phyloP scores from a whole-genome alignment of 2,888 invertebrate species.

The Argyra leucocephala region DNA sequence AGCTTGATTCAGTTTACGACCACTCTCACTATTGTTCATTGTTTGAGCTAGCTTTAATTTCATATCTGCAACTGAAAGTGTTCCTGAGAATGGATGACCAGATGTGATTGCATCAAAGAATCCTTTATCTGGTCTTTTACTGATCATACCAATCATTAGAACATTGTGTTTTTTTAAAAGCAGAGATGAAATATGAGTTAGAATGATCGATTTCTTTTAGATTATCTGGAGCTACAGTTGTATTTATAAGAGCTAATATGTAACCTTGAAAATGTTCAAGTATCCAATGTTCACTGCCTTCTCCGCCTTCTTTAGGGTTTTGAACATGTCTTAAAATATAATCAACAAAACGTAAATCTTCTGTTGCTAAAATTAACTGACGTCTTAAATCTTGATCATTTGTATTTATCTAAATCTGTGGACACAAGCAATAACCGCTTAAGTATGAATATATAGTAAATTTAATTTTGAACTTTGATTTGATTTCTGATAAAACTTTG shows the following conservation, averaged over 20 bases:
- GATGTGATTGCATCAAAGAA: constrained; percentile 62
- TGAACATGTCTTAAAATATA: constrained; percentile 73
- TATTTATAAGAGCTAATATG: constrained; percentile 68
- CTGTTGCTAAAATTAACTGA: constrained; percentile 81
- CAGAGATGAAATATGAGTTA: constrained; percentile 70
- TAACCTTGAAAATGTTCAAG: constrained; percentile 86
- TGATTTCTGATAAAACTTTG: too few species aligned
- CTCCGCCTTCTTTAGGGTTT: constrained; percentile 58
- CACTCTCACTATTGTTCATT: constrained; percentile 89
- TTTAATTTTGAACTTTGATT: too few species aligned
- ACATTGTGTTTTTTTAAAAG: constrained; percentile 81
- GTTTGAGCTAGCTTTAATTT: constrained; percentile 82
- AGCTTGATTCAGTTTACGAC: constrained; percentile 85
- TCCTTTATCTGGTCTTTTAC: constrained; percentile 53
- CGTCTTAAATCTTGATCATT: constrained; percentile 66
- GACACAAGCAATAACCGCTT: too few species aligned
- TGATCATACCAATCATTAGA: constrained; percentile 72
- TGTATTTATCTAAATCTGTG: too few species aligned
- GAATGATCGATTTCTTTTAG: constrained; percentile 78
- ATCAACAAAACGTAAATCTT: constrained; percentile 92
- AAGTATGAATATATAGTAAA: too few species aligned
- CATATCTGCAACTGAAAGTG: constrained; percentile 89
- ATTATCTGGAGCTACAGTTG: constrained; percentile 62
- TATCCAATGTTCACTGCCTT: constrained; percentile 95
- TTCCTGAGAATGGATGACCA: constrained; percentile 90